Evolutionary conservation across 2,888 invertebrate species (phyloP).

Genomic region (Eutolmus rufibarbis): DNA sequence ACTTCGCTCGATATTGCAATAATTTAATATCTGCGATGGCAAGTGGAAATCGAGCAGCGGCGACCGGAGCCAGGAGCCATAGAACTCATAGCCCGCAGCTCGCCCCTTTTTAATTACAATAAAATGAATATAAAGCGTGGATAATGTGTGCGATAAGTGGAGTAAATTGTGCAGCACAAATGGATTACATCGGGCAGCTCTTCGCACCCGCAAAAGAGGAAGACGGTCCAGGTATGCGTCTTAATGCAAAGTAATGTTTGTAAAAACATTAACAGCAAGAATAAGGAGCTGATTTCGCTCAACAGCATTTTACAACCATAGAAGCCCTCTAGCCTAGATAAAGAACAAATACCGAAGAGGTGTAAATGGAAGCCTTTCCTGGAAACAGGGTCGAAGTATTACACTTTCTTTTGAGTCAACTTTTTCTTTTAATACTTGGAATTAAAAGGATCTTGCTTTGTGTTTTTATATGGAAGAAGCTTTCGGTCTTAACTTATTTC

Average conservation of each 20-base stretch:
- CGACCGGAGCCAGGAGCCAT: not conserved
- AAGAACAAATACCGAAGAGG: not conserved
- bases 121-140: not conserved
- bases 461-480: not conserved
- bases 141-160: not conserved
- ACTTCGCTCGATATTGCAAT: not conserved
- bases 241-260: not conserved
- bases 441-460: not conserved
- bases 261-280: not conserved
- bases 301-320: not conserved
- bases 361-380: not conserved
- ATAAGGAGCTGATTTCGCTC: not conserved
- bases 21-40: not conserved
- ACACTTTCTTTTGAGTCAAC: not conserved
- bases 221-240: not conserved
- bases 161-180: not conserved
- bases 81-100: not conserved
- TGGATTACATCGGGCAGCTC: not conserved
- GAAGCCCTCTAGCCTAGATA: not conserved
- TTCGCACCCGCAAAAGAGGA: not conserved
- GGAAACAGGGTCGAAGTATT: not conserved
- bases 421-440: not conserved
- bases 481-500: not conserved
- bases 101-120: not conserved
- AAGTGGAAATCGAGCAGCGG: not conserved